A percentile compares a stretch with the other conserved stretches of the same genome.
Conservation (phyloP, 2,797 vertebrate genomes). For the Buceros bicornis region DNA sequence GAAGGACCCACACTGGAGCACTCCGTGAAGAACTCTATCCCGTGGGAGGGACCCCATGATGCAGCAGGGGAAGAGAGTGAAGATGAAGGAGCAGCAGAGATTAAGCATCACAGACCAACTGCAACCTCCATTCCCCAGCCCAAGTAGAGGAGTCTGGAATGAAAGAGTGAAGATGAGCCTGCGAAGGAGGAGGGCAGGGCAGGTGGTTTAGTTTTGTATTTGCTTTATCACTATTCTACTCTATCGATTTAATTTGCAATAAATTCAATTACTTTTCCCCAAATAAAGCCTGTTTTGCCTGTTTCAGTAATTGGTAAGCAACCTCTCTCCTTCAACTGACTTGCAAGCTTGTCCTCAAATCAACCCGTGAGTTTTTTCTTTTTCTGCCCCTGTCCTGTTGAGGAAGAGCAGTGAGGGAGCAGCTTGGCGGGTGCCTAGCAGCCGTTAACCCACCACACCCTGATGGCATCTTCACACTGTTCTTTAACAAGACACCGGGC, state of each 20-base stretch:
- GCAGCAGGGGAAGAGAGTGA: not conserved
- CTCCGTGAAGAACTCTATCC: not conserved
- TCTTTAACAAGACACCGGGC: not conserved
- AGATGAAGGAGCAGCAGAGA: not conserved
- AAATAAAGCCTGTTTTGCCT: not conserved
- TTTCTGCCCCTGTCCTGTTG: not conserved
- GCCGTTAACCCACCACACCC: not conserved
- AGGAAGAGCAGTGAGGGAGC: not conserved
- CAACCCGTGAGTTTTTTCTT: not conserved
- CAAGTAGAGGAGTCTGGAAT: not conserved
- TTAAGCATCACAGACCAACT: not conserved
- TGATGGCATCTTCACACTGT: not conserved
- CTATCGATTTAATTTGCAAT: not conserved
- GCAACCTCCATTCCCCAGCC: not conserved
- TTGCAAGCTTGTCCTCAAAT: not conserved
- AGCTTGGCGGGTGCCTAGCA: not conserved
- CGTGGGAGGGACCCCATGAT: rapidly evolving
- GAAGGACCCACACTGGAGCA: not conserved
- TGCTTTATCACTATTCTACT: not conserved
- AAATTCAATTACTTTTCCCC: not conserved
- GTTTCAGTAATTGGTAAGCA: not conserved
- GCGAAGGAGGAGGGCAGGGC: not conserved
- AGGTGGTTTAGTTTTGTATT: not conserved
- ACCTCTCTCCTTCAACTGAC: not conserved
- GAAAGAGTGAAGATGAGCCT: not conserved